Conservation (phyloP, 2,113 vertebrate species). For the Eurypyga helias region DNA sequence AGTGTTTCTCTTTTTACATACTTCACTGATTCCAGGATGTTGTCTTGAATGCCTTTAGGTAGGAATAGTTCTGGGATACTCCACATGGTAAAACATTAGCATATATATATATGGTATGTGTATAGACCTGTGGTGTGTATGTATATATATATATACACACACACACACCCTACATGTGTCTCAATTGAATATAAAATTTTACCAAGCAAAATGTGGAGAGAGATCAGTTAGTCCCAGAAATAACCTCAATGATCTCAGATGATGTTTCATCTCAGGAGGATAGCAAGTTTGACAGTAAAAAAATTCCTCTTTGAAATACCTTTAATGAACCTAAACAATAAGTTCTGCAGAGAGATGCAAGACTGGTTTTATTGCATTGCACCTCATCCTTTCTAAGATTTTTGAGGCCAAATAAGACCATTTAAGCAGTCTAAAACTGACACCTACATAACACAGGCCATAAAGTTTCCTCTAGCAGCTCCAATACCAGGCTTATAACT, state of each 20-base stretch:
- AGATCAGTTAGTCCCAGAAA: background rate
- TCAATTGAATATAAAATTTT: background rate
- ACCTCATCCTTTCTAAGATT: background rate
- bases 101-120: too few species aligned
- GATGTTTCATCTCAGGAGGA: background rate
- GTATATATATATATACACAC: too few species aligned
- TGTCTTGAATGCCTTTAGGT: background rate
- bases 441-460: background rate
- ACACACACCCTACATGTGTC: background rate
- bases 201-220: background rate
- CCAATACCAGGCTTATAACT: background rate
- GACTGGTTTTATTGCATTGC: background rate
- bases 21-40: background rate
- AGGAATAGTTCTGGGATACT: background rate
- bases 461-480: background rate
- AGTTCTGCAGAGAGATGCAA: background rate
- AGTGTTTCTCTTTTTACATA: background rate
- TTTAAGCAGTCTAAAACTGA: background rate
- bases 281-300: background rate
- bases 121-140: too few species aligned
- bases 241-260: background rate
- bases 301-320: background rate
- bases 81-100: background rate
- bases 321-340: background rate
- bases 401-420: slow-evolving; percentile 6